Evolutionary conservation across 2,113 vertebrate genomes (phyloP).

Genomic region (Callipepla californica): DNA sequence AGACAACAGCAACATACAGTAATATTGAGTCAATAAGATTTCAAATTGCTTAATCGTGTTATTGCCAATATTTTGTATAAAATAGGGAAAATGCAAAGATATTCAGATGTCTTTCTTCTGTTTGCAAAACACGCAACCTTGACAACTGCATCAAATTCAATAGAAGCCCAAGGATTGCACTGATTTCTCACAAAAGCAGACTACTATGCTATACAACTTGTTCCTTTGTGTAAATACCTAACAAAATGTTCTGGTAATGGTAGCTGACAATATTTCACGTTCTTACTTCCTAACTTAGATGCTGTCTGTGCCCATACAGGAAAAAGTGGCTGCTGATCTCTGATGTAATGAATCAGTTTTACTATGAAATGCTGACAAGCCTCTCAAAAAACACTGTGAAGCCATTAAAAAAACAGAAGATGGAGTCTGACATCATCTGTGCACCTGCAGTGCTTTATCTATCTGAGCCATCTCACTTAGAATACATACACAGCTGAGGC

Average conservation of each 20-base stretch:
- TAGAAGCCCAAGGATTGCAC: rapidly evolving
- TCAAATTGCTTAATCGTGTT: background rate
- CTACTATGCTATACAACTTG: background rate
- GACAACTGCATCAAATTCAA: background rate
- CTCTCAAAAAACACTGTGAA: background rate
- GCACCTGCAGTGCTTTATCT: background rate
- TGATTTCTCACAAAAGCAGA: background rate
- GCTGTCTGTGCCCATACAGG: rapidly evolving
- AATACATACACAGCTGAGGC: background rate
- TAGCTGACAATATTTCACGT: background rate
- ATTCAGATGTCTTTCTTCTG: background rate
- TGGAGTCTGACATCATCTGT: background rate
- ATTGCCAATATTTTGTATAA: background rate
- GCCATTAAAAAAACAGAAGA: background rate
- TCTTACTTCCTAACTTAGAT: background rate
- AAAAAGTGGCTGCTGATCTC: background rate
- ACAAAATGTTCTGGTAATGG: background rate
- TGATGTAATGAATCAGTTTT: background rate
- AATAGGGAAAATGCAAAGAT: background rate
- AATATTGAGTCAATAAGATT: background rate
- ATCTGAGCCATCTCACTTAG: background rate
- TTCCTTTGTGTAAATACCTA: background rate
- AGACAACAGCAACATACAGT: background rate
- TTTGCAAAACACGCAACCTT: background rate
- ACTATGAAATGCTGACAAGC: background rate